Percentiles rank a stretch among this genome's conserved stretches.
Evolutionary conservation across 2,797 vertebrate genomes (phyloP).

Genomic region (Carapus acus): DNA sequence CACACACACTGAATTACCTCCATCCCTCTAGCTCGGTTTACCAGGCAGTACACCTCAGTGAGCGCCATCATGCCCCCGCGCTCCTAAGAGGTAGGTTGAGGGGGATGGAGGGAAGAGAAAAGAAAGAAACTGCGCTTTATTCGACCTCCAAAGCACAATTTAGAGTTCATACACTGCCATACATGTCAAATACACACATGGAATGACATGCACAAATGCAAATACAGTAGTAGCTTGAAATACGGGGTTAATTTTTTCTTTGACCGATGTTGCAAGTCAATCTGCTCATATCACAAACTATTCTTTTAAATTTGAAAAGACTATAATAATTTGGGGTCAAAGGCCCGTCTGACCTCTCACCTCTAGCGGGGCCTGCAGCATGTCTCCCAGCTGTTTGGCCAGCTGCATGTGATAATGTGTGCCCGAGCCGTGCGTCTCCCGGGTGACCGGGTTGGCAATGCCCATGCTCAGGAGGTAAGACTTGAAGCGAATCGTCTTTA

Average conservation of each 20-base stretch:
- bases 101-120: neutral
- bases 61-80: conserved; percentile 97
- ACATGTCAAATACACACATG: too few relatives aligned
- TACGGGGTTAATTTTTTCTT: too few relatives aligned
- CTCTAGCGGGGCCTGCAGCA: conserved; percentile 88
- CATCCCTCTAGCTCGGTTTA: conserved; percentile 93
- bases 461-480: conserved; percentile 98
- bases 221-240: too few relatives aligned
- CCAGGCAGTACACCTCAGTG: conserved; percentile 95
- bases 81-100: conserved; percentile 70
- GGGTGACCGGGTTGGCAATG: conserved; percentile 93
- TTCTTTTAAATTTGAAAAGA: too few relatives aligned
- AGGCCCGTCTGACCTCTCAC: too few relatives aligned
- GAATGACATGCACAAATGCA: too few relatives aligned
- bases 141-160: too few relatives aligned
- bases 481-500: conserved; percentile 94
- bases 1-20: conserved; percentile 75
- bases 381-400: conserved; percentile 89
- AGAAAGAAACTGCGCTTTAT: too few relatives aligned
- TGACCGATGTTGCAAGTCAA: too few relatives aligned
- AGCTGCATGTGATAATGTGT: conserved; percentile 96
- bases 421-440: conserved; percentile 91
- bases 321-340: too few relatives aligned
- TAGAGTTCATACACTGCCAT: neutral
- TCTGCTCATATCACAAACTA: too few relatives aligned